These are phyloP conservation scores for Pungitius pungitius DNA, from an alignment of 2,113 vertebrate species.

Conservation along the genomic window DNA sequence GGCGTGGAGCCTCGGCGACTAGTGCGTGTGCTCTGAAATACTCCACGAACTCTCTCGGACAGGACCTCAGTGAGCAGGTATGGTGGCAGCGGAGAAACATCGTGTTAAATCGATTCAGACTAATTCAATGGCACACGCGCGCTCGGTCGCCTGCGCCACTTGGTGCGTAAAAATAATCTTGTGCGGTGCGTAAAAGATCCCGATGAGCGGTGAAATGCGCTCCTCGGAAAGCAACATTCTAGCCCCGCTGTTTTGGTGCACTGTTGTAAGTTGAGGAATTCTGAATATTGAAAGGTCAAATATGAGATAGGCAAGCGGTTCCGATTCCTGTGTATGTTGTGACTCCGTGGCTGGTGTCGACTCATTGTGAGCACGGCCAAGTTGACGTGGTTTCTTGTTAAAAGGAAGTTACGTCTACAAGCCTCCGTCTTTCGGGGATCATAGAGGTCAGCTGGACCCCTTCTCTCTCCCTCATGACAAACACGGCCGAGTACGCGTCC, in stretches of 20 bases:
- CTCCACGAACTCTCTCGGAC: background rate
- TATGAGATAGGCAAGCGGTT: slow-evolving; percentile 5
- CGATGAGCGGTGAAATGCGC: background rate
- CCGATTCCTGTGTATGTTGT: background rate
- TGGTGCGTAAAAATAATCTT: slow-evolving; percentile 37
- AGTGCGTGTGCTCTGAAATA: background rate
- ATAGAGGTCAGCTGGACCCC: background rate
- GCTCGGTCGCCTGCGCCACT: background rate
- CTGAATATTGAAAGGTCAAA: slow-evolving; percentile 38
- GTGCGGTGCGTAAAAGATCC: slow-evolving; percentile 36
- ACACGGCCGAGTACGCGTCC: slow-evolving; percentile 4
- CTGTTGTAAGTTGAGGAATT: slow-evolving; percentile 14
- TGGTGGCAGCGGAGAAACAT: background rate
- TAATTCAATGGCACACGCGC: too few species aligned
- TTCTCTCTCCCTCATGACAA: background rate
- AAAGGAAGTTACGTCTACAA: background rate
- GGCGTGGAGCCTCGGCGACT: background rate
- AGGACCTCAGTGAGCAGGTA: slow-evolving; percentile 32
- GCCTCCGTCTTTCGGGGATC: background rate
- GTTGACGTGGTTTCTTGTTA: background rate
- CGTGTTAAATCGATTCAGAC: too few species aligned
- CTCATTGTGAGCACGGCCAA: background rate
- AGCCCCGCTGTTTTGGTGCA: slow-evolving; percentile 30
- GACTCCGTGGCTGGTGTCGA: background rate
- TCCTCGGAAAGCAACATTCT: slow-evolving; percentile 10